Base-by-base conservation (phyloP, 2,113 vertebrate genomes). In the Indicator indicator region DNA sequence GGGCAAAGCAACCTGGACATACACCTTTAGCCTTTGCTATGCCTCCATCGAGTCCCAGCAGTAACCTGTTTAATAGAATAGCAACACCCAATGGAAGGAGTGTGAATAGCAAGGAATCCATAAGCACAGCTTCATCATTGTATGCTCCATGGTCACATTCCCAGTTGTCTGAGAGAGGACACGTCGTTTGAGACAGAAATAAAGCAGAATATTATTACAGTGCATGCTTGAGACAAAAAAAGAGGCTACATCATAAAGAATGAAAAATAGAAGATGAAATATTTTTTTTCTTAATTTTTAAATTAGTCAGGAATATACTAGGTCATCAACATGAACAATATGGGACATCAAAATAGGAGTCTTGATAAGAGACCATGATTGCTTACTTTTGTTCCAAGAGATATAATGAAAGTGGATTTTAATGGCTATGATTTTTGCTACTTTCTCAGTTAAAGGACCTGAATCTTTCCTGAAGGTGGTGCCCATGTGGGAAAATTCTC, bases 81-180 rank as follows among this genome's bases (percentile, higher is more conserved):
- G 97, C 97, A 97, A 88, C 96, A 97, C 96, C 97, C 96, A 88
- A 96, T 98, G 97, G 97, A 97, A 96, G 80, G 78, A 92, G 18
- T 55, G 90, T 97, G 96, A 96, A 98, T 96, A 97, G 95, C 97
- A 98, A 92, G 87, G 72, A 88, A 50, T 77, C 26, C 13, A 28
- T 91, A 80, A 50, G 60, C 21, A 28, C 67, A 76, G 13, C 55
- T 94, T 85, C 28, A 1, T 76, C 30, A 4, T 46, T 59, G 4
- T 1, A 0, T 38, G 6, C 62, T 70, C 50, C 50, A 10, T 40
- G 65, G 87, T 78, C 30, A 9, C 16, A 0, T 65, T 92, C 48
- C 52, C 3, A 7, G 30, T 76, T 75, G 27, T 52, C 26, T 93
- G 56, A n/a, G 32, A 86, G 16, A 81, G 5, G 36, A 38, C 13